Base-by-base conservation (phyloP, 1,140 invertebrate genomes). In the Monochamus saltuarius region DNA sequence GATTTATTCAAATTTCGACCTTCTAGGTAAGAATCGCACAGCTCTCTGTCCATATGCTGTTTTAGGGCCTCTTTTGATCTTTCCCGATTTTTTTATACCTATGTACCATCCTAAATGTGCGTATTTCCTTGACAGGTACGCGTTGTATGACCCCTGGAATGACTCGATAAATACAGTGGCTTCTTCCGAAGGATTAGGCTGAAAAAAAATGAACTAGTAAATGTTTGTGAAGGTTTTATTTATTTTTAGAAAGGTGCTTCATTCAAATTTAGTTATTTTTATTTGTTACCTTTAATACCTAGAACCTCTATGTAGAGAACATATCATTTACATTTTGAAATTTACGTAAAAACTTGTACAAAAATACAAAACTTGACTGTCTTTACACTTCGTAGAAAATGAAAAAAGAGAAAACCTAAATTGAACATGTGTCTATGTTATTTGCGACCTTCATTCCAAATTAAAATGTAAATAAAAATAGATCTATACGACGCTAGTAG, bases 21-120 rank as follows among this genome's bases (percentile, higher is more conserved):
- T 64, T 62, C 78, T 72, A 4, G 82, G 77, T 50, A 84, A 68
- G 72, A 87, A 88, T 65, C 84, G 81, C 59, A 84, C 81, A 1
- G 86, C 82, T 69, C 85, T 85, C 71, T 87, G 85, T 10, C 82
- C 81, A 73, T 79, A 82, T 19, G 67, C 75, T 0, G 86, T 87
- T 66, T 79, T 81, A 2, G 77, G 69, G 0, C 84, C 86, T 8
- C 78, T 74, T 70, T 87, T 87, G 16, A 79, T 72, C 59, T 83
- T 81, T 10, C 85, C 85, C 29, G 81, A 84, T 67, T 82, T 85
- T 63, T 87, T 87, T 43, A 87, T 80, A 7, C 80, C 86, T 14
- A 87, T 72, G 77, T 85, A 87, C 84, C 85, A 87, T 2, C 83
- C 83, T 4, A 79, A 56, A 61, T 84, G 81, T 0, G 81, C 80